A percentile compares a stretch with the other conserved stretches of the same genome.
phyloP scores from a whole-genome alignment of 2,888 invertebrate species.

The Maniola hyperantus region DNA sequence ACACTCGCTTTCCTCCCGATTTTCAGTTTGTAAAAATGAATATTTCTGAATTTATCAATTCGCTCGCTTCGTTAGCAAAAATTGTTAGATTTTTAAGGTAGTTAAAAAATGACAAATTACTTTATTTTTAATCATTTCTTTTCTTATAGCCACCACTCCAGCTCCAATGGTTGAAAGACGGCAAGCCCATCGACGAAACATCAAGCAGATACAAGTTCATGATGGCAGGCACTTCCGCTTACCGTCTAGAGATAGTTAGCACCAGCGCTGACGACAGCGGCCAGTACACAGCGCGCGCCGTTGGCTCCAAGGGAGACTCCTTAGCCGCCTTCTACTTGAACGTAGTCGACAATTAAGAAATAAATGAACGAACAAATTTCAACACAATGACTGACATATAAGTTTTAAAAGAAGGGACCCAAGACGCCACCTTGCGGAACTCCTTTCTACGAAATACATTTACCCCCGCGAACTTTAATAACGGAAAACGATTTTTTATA shows the following conservation, averaged over 20 bases:
- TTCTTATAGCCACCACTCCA: conserved; percentile 81
- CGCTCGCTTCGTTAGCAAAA: neutral
- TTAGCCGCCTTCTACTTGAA: conserved; percentile 94
- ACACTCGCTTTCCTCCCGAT: too few relatives aligned
- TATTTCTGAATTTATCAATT: neutral
- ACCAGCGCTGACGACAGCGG: conserved; percentile 91
- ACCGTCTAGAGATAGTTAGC: conserved; percentile 89
- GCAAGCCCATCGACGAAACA: conserved; percentile 92
- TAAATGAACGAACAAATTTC: conserved; percentile 36
- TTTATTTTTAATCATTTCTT: neutral
- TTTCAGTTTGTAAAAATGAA: too few relatives aligned
- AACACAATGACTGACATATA: conserved; percentile 59
- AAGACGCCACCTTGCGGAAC: conserved; percentile 56
- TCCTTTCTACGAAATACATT: conserved; percentile 47
- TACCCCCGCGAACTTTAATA: conserved; percentile 53
- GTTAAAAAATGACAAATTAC: neutral
- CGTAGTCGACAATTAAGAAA: conserved; percentile 79
- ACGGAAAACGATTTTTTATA: conserved; percentile 71
- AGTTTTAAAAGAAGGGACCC: conserved; percentile 51
- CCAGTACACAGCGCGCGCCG: conserved; percentile 93
- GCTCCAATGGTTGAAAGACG: conserved; percentile 95
- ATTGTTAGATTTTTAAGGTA: too few relatives aligned
- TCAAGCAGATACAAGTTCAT: conserved; percentile 90
- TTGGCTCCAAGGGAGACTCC: conserved; percentile 93
- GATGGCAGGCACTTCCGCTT: conserved; percentile 90